These are phyloP conservation scores for Chrysodeixis includens DNA, from an alignment of 2,888 invertebrate species.

Conservation along the genomic window DNA sequence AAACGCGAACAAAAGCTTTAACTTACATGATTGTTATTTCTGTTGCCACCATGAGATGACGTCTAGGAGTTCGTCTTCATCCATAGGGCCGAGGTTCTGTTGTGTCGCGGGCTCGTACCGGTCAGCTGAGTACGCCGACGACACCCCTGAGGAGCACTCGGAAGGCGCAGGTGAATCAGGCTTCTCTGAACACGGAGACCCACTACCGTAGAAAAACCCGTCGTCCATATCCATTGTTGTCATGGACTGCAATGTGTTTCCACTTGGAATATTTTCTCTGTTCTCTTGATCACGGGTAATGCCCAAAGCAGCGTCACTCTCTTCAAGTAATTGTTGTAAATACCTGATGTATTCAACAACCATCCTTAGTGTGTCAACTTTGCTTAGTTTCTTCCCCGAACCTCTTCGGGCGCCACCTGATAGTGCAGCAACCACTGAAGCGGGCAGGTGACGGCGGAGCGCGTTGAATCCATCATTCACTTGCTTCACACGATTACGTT, in stretches of 20 bases:
- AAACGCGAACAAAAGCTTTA: neutral
- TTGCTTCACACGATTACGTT: conserved; percentile 98
- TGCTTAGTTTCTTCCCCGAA: conserved; percentile 95
- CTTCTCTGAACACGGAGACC: conserved; percentile 91
- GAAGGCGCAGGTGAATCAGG: conserved; percentile 93
- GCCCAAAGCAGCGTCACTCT: conserved; percentile 91
- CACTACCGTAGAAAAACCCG: conserved; percentile 85
- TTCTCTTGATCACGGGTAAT: conserved; percentile 84
- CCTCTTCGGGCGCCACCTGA: conserved; percentile 91
- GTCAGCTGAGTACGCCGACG: conserved; percentile 85
- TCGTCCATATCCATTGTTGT: conserved; percentile 86
- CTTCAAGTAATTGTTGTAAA: conserved; percentile 93
- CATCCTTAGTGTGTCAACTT: conserved; percentile 96
- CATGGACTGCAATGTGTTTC: conserved; percentile 77
- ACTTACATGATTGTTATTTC: conserved; percentile 85
- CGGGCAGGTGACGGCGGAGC: conserved; percentile 95
- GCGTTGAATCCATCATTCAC: conserved; percentile 98
- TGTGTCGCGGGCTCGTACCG: conserved; percentile 82
- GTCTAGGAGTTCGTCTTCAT: conserved; percentile 96
- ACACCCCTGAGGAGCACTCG: conserved; percentile 90
- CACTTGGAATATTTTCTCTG: conserved; percentile 83
- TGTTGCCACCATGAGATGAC: conserved; percentile 96
- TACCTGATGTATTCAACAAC: conserved; percentile 97
- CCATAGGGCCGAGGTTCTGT: conserved; percentile 92
- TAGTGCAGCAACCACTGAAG: conserved; percentile 92